Evolutionary conservation across 2,113 vertebrate species (phyloP).

Genomic region (Istiophorus platypterus): DNA sequence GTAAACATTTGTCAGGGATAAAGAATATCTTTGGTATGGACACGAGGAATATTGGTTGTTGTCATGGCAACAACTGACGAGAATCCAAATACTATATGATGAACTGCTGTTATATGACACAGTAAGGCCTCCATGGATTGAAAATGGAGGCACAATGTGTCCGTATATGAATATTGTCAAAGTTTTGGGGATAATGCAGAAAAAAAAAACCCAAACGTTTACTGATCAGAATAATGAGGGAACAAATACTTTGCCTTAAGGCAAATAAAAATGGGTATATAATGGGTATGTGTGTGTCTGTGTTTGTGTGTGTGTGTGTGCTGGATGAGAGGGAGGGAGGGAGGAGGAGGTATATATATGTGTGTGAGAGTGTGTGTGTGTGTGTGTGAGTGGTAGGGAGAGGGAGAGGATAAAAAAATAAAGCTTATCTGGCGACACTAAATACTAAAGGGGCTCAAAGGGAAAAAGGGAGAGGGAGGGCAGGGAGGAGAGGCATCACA

Average conservation of each 20-base stretch:
- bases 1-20: not conserved
- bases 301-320: too few species aligned
- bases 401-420: too few species aligned
- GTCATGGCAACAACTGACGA: conserved; percentile 35
- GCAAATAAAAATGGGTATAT: not conserved
- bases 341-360: too few species aligned
- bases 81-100: not conserved
- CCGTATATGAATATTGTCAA: not conserved
- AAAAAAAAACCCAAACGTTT: not conserved
- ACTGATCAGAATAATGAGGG: not conserved
- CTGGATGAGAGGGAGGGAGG: conserved; percentile 63
- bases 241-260: not conserved
- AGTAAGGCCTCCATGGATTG: not conserved
- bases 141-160: not conserved
- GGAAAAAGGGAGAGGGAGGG: too few species aligned
- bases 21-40: not conserved
- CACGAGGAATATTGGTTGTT: not conserved
- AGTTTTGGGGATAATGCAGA: not conserved
- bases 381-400: too few species aligned
- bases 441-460: too few species aligned
- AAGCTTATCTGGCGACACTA: too few species aligned
- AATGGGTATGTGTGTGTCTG: not conserved
- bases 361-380: too few species aligned
- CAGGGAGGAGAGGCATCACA: too few species aligned
- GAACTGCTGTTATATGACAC: not conserved